Evolutionary conservation across 2,113 vertebrate genomes (phyloP).

Genomic region (Etheostoma cragini): DNA sequence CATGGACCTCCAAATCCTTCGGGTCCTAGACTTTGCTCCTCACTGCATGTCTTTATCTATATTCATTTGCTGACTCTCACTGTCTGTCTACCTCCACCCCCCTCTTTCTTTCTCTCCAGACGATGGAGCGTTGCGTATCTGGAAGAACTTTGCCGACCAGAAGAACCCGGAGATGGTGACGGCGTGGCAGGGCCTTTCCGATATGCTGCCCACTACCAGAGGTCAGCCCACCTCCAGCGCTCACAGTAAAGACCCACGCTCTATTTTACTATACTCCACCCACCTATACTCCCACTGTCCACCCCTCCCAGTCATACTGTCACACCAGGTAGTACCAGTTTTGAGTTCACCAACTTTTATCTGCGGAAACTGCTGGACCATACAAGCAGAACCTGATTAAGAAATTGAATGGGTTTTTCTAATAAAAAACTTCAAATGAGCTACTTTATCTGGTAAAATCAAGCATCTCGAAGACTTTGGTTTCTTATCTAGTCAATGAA

Average conservation of each 20-base stretch:
- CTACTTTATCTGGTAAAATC: neutral
- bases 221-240: slow-evolving; percentile 83
- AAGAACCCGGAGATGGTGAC: slow-evolving; percentile 99
- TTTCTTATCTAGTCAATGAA: too few relatives aligned
- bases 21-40: neutral
- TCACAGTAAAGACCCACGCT: slow-evolving; percentile 73
- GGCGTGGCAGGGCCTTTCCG: slow-evolving; percentile 98
- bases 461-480: too few relatives aligned
- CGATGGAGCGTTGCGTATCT: slow-evolving; percentile 94
- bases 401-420: too few relatives aligned
- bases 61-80: neutral
- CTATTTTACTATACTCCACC: slow-evolving; percentile 41
- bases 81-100: neutral
- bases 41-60: neutral
- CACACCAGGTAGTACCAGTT: neutral
- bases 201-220: slow-evolving; percentile 97
- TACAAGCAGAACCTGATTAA: neutral
- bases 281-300: slow-evolving; percentile 25
- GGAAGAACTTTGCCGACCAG: slow-evolving; percentile 99
- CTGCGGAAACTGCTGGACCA: neutral
- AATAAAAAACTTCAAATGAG: too few relatives aligned
- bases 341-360: neutral
- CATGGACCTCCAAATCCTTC: neutral
- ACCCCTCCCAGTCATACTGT: slow-evolving; percentile 11
- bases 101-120: slow-evolving; percentile 77